Evolutionary conservation across 2,888 invertebrate genomes (phyloP).

Genomic region (Aradus depressus): DNA sequence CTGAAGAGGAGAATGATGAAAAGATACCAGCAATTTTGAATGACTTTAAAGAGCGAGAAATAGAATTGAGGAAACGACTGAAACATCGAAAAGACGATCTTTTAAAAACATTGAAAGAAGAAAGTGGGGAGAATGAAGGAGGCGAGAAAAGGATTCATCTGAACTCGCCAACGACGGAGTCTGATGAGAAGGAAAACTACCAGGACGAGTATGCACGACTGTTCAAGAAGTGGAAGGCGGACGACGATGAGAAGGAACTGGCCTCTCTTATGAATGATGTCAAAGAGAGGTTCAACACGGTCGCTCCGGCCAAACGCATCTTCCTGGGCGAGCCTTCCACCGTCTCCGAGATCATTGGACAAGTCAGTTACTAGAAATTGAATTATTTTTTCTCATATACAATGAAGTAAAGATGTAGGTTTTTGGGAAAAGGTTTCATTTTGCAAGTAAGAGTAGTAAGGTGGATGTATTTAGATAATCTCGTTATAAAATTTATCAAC

Average conservation of each 20-base stretch:
- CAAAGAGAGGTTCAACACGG: constrained; percentile 13
- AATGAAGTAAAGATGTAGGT: too few species aligned
- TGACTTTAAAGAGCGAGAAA: constrained; percentile 24
- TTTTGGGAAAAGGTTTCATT: too few species aligned
- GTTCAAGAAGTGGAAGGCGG: too few species aligned
- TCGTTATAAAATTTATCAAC: too few species aligned
- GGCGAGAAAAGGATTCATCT: constrained; percentile 6
- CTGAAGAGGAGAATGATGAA: constrained; percentile 1
- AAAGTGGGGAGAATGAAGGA: constrained; percentile 1
- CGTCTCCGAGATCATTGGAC: constrained; percentile 27
- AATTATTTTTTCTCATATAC: too few species aligned
- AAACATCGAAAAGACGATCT: constrained; percentile 28
- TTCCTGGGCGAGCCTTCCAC: constrained; percentile 27
- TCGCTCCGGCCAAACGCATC: constrained; percentile 21
- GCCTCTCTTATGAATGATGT: not conserved
- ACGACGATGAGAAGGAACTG: constrained; percentile 1
- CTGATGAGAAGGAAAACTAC: not conserved
- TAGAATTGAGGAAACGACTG: constrained; percentile 24
- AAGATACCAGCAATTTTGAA: too few species aligned
- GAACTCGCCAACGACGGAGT: constrained; percentile 1
- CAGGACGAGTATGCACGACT: not conserved
- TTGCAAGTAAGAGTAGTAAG: too few species aligned
- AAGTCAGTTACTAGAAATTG: too few species aligned
- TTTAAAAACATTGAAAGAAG: constrained; percentile 26
- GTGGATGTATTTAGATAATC: too few species aligned